Base-by-base conservation (phyloP, 1,140 invertebrate species). In the Bombus turneri region DNA sequence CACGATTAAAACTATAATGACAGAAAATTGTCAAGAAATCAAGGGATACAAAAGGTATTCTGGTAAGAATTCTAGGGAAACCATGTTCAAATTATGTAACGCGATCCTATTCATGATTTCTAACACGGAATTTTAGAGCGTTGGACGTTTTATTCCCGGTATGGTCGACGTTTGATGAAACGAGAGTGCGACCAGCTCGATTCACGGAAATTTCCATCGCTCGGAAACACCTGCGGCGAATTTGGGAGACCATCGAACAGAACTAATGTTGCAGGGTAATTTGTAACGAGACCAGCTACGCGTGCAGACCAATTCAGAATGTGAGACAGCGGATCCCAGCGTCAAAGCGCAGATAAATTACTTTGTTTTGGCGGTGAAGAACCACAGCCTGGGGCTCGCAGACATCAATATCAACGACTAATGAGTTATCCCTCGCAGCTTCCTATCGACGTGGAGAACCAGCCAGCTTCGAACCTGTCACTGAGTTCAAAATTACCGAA, bases 261-360 rank as follows among this genome's bases (percentile, higher is more conserved):
- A 78, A 89, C 76, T 79, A 85, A 83, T 82, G 85, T 89, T 86
- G 53, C 66, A 22, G 64, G 81, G 87, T 79, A 80, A 89, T 89
- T 89, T 89, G 87, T 89, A 89, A 88, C 87, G 43, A 66, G 75
- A 28, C 71, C 64, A 13, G 79, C 28, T 34, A n/a, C 59, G 71
- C 68, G 82, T 53, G 82, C 86, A n/a, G 18, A 18, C 34, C 79
- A 66, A 85, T 85, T 68, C 41, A 25, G 53, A 86, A 83, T 85
- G 87, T 86, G 79, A 88, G 78, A 88, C 83, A 84, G 34, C 69
- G 87, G 79, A 86, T 86, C 88, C 31, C 31, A 39, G 80, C 75
- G 79, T 89, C 87, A 81, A 76, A 88, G 31, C 34, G 62, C 76
- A 86, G 87, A 89, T 79, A 89, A 89, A 89, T 89, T 89, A 89